Evolutionary conservation across 1,140 invertebrate species (phyloP), one percentile per base, ranked within the genome.

Genomic region (Sitophilus oryzae): DNA sequence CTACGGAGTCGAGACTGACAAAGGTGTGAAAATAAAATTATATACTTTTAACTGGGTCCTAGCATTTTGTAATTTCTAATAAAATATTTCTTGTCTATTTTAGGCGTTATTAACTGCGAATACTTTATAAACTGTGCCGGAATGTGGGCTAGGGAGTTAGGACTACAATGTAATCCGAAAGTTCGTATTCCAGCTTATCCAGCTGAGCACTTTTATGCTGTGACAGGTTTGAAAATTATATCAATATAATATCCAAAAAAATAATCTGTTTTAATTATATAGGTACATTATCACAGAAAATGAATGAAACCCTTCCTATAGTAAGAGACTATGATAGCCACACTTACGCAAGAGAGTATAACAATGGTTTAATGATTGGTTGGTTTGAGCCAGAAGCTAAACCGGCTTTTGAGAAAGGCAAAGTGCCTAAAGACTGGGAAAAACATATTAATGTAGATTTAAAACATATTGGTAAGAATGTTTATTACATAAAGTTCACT

Each of bases 91-190:
- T 34, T 6, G 5, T 11, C 5, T 38, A 19, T 42, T 1, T 34
- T 49, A 56, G 53, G 85, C 44, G 71, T 65, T 25, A 77, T 88
- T 37, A 60, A 75, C 15, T 88, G 84, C 71, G 81, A 88, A 73
- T 82, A 82, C 69, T 85, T 89, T 67, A 76, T 88, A 5, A 86
- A 88, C 68, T 83, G 82, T 71, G 79, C 83, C 56, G 86, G 85
- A 61, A 82, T 86, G 83, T 86, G 84, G 84, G 77, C 83, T 19
- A 70, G 84, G 56, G 77, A 82, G 62, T 66, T 88, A 25, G 85
- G 84, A 19, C 71, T 85, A 52, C 72, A 72, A 53, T 83, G 81
- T 55, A 68, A 71, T 47, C 82, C 83, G 30, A 75, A 76, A 59
- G 84, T 88, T 1, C 74, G 78, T 60, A 82, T 87, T 45, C 85